Evolutionary conservation across 2,797 vertebrate genomes (phyloP).

Genomic region (Pelodytes ibericus): DNA sequence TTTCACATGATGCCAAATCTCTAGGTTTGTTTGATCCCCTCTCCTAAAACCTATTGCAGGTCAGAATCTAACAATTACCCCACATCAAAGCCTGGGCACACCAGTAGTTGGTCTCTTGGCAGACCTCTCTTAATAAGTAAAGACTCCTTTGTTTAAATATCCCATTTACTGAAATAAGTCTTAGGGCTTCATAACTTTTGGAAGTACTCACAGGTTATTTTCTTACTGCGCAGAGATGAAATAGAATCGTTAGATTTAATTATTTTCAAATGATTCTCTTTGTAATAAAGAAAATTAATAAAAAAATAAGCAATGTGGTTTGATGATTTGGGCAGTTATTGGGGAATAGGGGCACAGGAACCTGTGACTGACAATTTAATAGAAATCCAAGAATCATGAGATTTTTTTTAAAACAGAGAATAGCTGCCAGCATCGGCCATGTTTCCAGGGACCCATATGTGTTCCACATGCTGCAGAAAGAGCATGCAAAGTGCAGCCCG

Average conservation of each 20-base stretch:
- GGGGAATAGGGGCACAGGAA: no score
- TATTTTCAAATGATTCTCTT: constrained; percentile 10
- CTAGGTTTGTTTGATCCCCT: constrained; percentile 58
- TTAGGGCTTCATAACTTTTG: constrained; percentile 25
- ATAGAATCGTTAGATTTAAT: constrained; percentile 18
- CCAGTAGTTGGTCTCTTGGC: constrained; percentile 52
- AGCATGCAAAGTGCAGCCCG: no score
- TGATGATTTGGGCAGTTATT: no score
- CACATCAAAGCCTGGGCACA: constrained; percentile 55
- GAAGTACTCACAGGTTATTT: constrained; percentile 30
- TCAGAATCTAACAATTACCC: constrained; percentile 58
- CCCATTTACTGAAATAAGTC: constrained; percentile 41
- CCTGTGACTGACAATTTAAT: no score
- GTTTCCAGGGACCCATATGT: no score
- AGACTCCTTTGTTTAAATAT: constrained; percentile 54
- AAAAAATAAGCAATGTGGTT: no score
- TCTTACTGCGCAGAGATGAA: constrained; percentile 31
- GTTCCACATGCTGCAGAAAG: no score
- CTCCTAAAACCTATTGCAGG: constrained; percentile 53
- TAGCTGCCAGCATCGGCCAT: no score
- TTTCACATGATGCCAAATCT: constrained; percentile 51
- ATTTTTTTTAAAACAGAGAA: no score
- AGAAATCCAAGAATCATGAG: no score
- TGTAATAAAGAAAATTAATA: no score
- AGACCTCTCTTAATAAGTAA: constrained; percentile 54